phyloP scores from a whole-genome alignment of 1,140 invertebrate genomes.

The Tetramorium parvispinum region DNA sequence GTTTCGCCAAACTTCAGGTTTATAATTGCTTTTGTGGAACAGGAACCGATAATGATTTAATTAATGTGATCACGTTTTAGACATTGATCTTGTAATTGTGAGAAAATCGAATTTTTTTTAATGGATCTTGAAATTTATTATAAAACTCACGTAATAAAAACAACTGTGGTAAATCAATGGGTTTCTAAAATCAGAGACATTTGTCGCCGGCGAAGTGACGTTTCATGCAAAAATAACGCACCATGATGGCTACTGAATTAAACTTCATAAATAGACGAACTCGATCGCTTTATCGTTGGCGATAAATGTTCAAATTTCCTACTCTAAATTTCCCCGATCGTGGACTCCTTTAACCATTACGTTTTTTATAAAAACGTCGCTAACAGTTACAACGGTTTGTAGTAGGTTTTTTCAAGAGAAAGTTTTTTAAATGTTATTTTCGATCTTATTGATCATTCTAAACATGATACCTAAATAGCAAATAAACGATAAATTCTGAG shows the following conservation, averaged over 20 bases:
- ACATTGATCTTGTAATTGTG: background rate
- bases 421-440: background rate
- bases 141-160: background rate
- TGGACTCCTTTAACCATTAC: background rate
- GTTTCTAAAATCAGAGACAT: background rate
- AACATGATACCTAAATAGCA: background rate
- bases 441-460: background rate
- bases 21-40: background rate
- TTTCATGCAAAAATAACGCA: background rate
- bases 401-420: background rate
- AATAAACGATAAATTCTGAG: background rate
- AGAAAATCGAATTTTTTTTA: slow-evolving; percentile 2
- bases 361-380: background rate
- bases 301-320: background rate
- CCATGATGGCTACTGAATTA: slow-evolving; percentile 31
- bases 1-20: background rate
- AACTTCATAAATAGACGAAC: slow-evolving; percentile 38
- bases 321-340: background rate
- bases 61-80: background rate
- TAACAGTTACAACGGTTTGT: background rate
- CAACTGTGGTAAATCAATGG: background rate
- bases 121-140: background rate
- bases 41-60: background rate
- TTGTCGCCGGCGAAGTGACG: background rate
- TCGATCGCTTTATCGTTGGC: slow-evolving; percentile 40